These are phyloP conservation scores for Diaprepes abbreviatus DNA, from an alignment of 2,888 invertebrate species.

Conservation along the genomic window DNA sequence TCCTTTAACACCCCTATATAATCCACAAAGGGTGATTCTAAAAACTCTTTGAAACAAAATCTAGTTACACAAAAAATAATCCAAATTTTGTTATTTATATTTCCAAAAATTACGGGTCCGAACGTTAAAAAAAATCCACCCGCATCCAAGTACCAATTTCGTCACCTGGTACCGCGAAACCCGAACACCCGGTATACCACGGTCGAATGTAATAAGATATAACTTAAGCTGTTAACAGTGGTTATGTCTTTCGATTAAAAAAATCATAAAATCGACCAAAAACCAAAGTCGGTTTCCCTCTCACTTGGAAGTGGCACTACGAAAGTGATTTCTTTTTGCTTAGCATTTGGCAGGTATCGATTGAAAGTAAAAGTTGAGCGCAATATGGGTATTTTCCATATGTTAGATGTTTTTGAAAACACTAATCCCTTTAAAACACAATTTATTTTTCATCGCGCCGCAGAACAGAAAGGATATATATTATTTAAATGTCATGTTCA, in stretches of 20 bases:
- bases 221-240: conserved; percentile 40
- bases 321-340: conserved; percentile 29
- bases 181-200: conserved; percentile 43
- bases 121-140: conserved; percentile 14
- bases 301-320: conserved; percentile 47
- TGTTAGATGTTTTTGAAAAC: no score
- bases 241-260: conserved; percentile 50
- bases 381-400: no score
- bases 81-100: not conserved
- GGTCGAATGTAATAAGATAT: conserved; percentile 35
- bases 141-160: conserved; percentile 4
- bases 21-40: not conserved
- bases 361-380: conserved; percentile 3
- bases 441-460: no score
- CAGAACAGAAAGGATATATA: no score
- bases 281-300: conserved; percentile 50
- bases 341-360: not conserved
- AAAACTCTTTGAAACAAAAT: not conserved
- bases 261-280: conserved; percentile 48
- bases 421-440: no score
- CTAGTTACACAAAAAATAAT: not conserved
- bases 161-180: conserved; percentile 23
- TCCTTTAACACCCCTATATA: conserved; percentile 4
- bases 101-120: not conserved
- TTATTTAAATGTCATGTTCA: no score